A percentile compares a stretch with the other conserved stretches of the same genome.
Evolutionary conservation across 2,797 vertebrate species (phyloP).

Genomic region (Chiloscyllium punctatum): DNA sequence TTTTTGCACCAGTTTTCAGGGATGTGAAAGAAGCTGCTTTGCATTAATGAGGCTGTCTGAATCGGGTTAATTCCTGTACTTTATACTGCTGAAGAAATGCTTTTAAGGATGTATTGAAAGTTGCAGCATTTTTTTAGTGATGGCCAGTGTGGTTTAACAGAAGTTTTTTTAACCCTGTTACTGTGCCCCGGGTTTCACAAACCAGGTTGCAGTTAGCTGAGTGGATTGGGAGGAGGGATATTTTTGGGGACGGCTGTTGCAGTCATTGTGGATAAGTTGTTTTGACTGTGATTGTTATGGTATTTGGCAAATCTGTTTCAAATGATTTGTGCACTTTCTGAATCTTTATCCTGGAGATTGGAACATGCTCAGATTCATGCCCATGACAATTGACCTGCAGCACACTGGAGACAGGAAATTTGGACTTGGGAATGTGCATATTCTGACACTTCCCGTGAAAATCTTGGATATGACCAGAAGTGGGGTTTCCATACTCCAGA

Average conservation of each 20-base stretch:
- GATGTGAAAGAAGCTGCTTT: conserved; percentile 38
- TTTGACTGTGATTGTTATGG: conserved; percentile 5
- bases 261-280: background rate
- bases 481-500: background rate
- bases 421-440: background rate
- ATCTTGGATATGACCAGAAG: background rate
- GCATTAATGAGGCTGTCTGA: conserved; percentile 38
- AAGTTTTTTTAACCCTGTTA: background rate
- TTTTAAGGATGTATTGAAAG: conserved; percentile 32
- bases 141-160: conserved; percentile 3
- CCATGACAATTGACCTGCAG: conserved; percentile 18
- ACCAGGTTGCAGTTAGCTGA: background rate
- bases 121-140: conserved; percentile 30
- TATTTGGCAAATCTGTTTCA: background rate
- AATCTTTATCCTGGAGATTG: conserved; percentile 13
- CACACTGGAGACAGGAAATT: background rate
- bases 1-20: conserved; percentile 38
- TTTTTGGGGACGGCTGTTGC: background rate
- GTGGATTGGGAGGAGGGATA: background rate
- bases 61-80: conserved; percentile 38
- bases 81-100: conserved; percentile 38
- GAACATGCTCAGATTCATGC: background rate
- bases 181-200: background rate
- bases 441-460: background rate
- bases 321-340: conserved; percentile 7